Conservation (phyloP, 2,113 vertebrate species). For the Entelurus aequoreus region DNA sequence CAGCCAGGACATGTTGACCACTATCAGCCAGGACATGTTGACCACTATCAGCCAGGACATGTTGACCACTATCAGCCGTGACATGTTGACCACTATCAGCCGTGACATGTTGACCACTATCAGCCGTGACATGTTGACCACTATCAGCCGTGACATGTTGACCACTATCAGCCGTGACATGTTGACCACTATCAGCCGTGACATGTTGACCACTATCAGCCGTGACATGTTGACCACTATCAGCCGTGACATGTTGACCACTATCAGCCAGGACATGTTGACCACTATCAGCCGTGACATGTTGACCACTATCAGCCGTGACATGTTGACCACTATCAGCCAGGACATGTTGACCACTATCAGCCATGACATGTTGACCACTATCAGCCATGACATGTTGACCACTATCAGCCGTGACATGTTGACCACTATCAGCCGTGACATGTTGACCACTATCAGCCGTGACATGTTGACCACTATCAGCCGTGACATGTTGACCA, state of each 20-base stretch:
- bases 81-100: conserved; percentile 8
- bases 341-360: conserved; percentile 28
- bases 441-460: conserved; percentile 8
- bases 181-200: conserved; percentile 18
- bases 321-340: conserved; percentile 8
- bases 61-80: conserved; percentile 18
- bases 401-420: conserved; percentile 23
- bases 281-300: conserved; percentile 23
- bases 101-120: conserved; percentile 28
- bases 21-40: conserved; percentile 27
- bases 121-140: conserved; percentile 28
- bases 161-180: conserved; percentile 23
- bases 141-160: conserved; percentile 27
- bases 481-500: conserved; percentile 28
- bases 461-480: conserved; percentile 28
- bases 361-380: conserved; percentile 28
- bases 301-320: conserved; percentile 18
- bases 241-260: conserved; percentile 28
- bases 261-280: conserved; percentile 27
- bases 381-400: conserved; percentile 27
- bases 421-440: conserved; percentile 18
- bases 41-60: conserved; percentile 23
- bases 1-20: conserved; percentile 28
- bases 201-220: conserved; percentile 8
- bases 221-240: conserved; percentile 28